Evolutionary conservation across 2,797 vertebrate genomes (phyloP).

Genomic region (Sebastes steindachneri): DNA sequence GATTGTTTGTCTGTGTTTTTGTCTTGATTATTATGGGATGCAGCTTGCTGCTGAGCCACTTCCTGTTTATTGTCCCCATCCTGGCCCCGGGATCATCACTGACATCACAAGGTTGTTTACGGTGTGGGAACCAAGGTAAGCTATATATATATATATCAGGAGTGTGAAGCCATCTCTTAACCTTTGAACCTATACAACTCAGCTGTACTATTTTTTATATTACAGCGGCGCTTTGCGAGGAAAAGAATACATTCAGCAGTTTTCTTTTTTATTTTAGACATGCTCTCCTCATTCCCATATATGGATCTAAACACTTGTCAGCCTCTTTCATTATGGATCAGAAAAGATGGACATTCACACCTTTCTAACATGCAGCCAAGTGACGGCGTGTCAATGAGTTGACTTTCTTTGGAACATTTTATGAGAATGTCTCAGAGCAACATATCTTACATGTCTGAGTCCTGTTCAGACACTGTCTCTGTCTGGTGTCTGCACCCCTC

Average conservation of each 20-base stretch:
- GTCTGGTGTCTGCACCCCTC: conserved; percentile 15
- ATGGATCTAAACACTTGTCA: conserved; percentile 14
- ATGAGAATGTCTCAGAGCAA: conserved; percentile 27
- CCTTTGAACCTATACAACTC: conserved; percentile 50
- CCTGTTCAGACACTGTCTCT: conserved; percentile 34
- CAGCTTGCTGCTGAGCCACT: conserved; percentile 84
- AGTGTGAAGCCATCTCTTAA: conserved; percentile 50
- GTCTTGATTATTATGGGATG: conserved; percentile 84
- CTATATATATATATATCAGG: conserved; percentile 57
- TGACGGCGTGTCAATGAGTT: background rate
- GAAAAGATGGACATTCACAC: background rate
- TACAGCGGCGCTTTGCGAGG: background rate
- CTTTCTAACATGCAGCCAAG: background rate
- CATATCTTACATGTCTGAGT: conserved; percentile 42
- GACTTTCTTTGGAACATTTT: background rate
- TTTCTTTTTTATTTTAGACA: background rate
- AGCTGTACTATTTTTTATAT: conserved; percentile 3
- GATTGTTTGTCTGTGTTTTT: conserved; percentile 72
- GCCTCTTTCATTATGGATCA: background rate
- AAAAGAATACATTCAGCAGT: background rate
- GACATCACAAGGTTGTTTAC: conserved; percentile 84
- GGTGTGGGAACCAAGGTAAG: conserved; percentile 82
- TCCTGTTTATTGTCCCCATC: conserved; percentile 87
- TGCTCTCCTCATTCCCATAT: background rate
- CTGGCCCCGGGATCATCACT: conserved; percentile 82